phyloP scores from a whole-genome alignment of 2,113 vertebrate species.

The Archocentrus centrarchus region DNA sequence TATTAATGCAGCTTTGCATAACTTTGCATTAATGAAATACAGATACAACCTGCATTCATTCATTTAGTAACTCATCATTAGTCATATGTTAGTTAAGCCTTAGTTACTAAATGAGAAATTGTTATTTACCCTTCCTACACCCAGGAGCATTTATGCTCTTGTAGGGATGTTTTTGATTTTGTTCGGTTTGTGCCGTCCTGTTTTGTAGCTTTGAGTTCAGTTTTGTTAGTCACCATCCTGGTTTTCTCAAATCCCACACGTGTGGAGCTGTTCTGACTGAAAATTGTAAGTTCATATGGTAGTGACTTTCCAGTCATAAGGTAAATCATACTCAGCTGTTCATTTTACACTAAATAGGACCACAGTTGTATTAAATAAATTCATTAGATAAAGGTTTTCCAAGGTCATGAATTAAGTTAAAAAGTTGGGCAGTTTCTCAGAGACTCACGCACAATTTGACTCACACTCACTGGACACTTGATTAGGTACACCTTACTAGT shows the following conservation, averaged over 20 bases:
- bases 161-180: not conserved
- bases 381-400: too few species aligned
- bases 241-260: not conserved
- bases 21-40: not conserved
- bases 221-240: not conserved
- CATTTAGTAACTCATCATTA: not conserved
- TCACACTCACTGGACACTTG: too few species aligned
- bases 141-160: not conserved
- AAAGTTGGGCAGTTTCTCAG: too few species aligned
- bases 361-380: too few species aligned
- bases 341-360: too few species aligned
- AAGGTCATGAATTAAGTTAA: too few species aligned
- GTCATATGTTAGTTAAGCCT: not conserved
- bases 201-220: not conserved
- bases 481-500: too few species aligned
- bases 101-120: not conserved
- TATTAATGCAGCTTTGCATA: too few species aligned
- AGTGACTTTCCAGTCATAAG: not conserved
- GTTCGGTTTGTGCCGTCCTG: not conserved
- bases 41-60: not conserved
- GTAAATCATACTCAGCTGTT: not conserved
- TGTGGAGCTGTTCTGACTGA: not conserved
- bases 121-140: not conserved
- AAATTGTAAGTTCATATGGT: accelerated
- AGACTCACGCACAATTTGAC: too few species aligned